Percentiles rank a stretch among this genome's conserved stretches.
These are phyloP conservation scores for Antheraea mylitta DNA, from an alignment of 1,140 invertebrate species.

Conservation along the genomic window DNA sequence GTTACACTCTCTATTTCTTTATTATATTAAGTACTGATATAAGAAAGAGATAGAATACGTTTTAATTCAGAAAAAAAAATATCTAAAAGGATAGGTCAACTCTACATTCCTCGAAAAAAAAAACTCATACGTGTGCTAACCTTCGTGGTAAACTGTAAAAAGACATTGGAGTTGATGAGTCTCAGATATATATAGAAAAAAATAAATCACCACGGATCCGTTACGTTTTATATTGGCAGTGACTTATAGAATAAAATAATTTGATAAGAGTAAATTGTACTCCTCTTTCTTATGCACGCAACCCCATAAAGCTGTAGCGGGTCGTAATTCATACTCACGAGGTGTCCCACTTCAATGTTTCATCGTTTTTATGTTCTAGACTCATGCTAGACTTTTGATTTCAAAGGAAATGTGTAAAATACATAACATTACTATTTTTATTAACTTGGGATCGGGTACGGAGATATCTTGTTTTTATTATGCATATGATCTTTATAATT, in stretches of 20 bases:
- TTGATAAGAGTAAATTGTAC: not conserved
- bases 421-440: not conserved
- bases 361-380: conserved; percentile 36
- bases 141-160: too few species aligned
- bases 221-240: too few species aligned
- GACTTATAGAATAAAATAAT: not conserved
- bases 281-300: conserved; percentile 15
- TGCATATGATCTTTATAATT: not conserved
- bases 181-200: too few species aligned
- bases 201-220: too few species aligned
- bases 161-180: too few species aligned
- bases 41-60: too few species aligned
- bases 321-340: conserved; percentile 32
- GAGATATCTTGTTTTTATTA: not conserved
- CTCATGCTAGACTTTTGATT: conserved; percentile 32
- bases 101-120: too few species aligned
- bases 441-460: not conserved
- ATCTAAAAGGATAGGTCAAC: too few species aligned
- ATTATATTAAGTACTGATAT: too few species aligned
- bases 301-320: conserved; percentile 25
- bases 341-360: conserved; percentile 38
- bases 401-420: not conserved
- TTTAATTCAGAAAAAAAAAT: too few species aligned
- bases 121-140: too few species aligned
- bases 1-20: too few species aligned